phyloP scores from a whole-genome alignment of 2,113 vertebrate genomes.

The Numida meleagris region DNA sequence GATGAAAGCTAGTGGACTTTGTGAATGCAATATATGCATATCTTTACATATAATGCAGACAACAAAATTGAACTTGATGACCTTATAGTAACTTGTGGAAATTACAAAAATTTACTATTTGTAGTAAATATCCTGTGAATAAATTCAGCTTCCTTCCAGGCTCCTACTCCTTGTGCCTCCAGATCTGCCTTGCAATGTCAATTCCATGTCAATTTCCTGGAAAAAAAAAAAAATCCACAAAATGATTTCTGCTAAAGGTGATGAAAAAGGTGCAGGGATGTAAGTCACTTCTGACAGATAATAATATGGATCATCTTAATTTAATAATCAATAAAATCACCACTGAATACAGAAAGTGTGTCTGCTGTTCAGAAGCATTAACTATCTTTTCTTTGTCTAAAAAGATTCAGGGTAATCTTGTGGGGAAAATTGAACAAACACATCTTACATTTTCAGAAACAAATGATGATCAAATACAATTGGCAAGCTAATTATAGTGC shows the following conservation, averaged over 20 bases:
- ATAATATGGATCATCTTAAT: not conserved
- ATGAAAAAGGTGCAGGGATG: not conserved
- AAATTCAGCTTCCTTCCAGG: not conserved
- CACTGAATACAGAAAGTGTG: not conserved
- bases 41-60: constrained; percentile 16
- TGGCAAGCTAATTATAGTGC: not conserved
- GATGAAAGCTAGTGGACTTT: not conserved
- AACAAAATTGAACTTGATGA: constrained; percentile 5
- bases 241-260: not conserved
- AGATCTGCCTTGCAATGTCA: not conserved
- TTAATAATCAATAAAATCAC: constrained; percentile 18
- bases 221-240: not conserved
- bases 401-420: not conserved
- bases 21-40: constrained; percentile 20
- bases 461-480: not conserved
- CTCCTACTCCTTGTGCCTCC: not conserved
- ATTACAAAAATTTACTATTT: not conserved
- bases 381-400: not conserved
- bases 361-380: not conserved
- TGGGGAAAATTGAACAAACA: not conserved
- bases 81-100: not conserved
- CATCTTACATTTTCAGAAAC: not conserved
- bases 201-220: not conserved
- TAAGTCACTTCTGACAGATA: not conserved
- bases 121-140: not conserved